Percentiles rank a stretch among this genome's conserved stretches.
Conservation (phyloP, 1,140 invertebrate genomes). For the Lethocerus indicus region DNA sequence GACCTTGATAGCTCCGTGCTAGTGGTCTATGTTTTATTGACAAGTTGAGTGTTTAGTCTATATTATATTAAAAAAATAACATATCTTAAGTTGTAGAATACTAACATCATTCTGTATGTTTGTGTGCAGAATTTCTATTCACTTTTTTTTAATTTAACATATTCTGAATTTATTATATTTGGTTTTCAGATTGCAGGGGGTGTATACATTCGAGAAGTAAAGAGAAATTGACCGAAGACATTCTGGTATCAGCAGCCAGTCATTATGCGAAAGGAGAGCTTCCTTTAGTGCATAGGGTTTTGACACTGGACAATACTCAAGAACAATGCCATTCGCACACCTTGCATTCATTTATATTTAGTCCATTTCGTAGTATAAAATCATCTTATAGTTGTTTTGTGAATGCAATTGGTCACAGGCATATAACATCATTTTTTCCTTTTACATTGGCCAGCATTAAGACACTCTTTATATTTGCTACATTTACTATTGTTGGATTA, state of each 20-base stretch:
- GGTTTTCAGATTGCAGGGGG: background rate
- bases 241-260: conserved; percentile 60
- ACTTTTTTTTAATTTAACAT: background rate
- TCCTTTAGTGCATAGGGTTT: conserved; percentile 51
- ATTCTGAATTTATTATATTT: no score
- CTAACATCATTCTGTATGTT: no score
- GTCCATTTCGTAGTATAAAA: background rate
- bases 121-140: background rate
- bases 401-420: conserved; percentile 5
- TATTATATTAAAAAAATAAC: no score
- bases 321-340: conserved; percentile 1
- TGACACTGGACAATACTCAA: conserved; percentile 42
- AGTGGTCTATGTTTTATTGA: no score
- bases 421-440: conserved; percentile 2
- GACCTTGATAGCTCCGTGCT: no score
- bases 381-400: conserved; percentile 7
- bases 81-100: no score
- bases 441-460: conserved; percentile 4
- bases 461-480: conserved; percentile 18
- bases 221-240: conserved; percentile 59
- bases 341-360: conserved; percentile 9
- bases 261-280: conserved; percentile 61
- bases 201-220: conserved; percentile 26
- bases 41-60: no score
- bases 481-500: conserved; percentile 24